These are phyloP conservation scores for Achlya flavicornis DNA, from an alignment of 2,888 invertebrate genomes.

Conservation along the genomic window DNA sequence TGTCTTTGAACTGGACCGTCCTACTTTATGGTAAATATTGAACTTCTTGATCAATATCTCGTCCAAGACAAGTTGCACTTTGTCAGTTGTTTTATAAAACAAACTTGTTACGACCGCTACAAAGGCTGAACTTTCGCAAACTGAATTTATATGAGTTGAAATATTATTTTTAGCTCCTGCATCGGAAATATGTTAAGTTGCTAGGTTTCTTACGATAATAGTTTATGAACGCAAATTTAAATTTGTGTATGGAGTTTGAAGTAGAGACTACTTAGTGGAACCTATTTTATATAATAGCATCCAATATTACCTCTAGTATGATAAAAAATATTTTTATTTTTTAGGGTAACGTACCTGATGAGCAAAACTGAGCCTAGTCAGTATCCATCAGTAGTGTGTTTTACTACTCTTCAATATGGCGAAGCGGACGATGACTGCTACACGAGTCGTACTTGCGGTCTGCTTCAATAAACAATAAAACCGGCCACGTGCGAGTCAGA, in stretches of 20 bases:
- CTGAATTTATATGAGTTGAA: slow-evolving; percentile 5
- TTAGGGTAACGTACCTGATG: too few relatives aligned
- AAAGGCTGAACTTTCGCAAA: not conserved
- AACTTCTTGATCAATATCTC: not conserved
- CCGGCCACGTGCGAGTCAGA: too few relatives aligned
- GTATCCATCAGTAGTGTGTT: too few relatives aligned
- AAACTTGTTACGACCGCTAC: not conserved
- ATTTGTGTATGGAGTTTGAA: not conserved
- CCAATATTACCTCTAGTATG: too few relatives aligned
- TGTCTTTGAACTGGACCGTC: not conserved
- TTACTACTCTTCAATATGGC: too few relatives aligned
- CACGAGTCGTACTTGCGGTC: too few relatives aligned
- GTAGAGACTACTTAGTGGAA: too few relatives aligned
- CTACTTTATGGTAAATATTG: not conserved
- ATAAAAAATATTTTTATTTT: too few relatives aligned
- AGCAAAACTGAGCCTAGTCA: too few relatives aligned
- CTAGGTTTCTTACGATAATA: not conserved
- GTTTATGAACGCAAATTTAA: not conserved
- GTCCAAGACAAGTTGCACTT: not conserved
- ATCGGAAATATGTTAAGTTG: not conserved
- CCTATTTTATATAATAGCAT: too few relatives aligned
- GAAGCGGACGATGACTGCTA: too few relatives aligned
- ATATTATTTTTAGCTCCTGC: slow-evolving; percentile 4
- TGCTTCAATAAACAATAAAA: too few relatives aligned
- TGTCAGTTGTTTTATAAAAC: not conserved